A percentile compares a stretch with the other conserved stretches of the same genome.
Evolutionary conservation across 1,140 invertebrate species (phyloP).

Genomic region (Aleiodes sp.): DNA sequence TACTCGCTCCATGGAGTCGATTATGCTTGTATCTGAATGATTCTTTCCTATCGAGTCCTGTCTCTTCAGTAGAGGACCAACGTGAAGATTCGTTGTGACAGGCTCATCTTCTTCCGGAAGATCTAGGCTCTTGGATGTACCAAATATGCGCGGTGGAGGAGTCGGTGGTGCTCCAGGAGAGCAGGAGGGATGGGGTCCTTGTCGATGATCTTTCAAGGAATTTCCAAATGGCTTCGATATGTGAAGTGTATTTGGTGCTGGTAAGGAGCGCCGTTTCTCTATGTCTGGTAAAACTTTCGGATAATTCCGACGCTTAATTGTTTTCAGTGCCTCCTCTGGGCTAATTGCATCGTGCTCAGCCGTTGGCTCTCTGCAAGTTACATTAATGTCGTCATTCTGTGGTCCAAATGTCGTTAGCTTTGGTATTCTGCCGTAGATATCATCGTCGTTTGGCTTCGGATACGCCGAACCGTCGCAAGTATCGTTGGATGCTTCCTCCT

Average conservation of each 20-base stretch:
- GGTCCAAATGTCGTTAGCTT: constrained; percentile 63
- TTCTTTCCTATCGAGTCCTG: constrained; percentile 44
- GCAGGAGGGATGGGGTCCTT: constrained; percentile 32
- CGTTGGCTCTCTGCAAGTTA: constrained; percentile 70
- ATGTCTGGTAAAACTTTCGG: constrained; percentile 83
- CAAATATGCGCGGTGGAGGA: constrained; percentile 55
- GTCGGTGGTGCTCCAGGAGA: constrained; percentile 45
- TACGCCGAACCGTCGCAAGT: constrained; percentile 17
- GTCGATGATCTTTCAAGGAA: constrained; percentile 46
- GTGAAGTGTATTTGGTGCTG: constrained; percentile 50
- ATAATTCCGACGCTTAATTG: constrained; percentile 79
- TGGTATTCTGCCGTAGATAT: constrained; percentile 51
- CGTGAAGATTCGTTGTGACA: constrained; percentile 58
- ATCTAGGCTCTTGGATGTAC: constrained; percentile 49
- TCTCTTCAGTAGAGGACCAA: constrained; percentile 53
- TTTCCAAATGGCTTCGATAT: constrained; percentile 43
- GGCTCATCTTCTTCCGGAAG: constrained; percentile 50
- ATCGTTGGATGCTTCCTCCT: constrained; percentile 26
- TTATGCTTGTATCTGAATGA: constrained; percentile 49
- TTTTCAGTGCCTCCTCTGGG: constrained; percentile 75
- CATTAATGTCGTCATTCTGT: constrained; percentile 71
- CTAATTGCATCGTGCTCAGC: constrained; percentile 61
- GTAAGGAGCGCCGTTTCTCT: constrained; percentile 59
- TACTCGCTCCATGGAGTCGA: constrained; percentile 46
- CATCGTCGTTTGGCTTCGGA: constrained; percentile 37